phyloP scores from a whole-genome alignment of 2,797 vertebrate genomes.

The Chrysocyon brachyurus region DNA sequence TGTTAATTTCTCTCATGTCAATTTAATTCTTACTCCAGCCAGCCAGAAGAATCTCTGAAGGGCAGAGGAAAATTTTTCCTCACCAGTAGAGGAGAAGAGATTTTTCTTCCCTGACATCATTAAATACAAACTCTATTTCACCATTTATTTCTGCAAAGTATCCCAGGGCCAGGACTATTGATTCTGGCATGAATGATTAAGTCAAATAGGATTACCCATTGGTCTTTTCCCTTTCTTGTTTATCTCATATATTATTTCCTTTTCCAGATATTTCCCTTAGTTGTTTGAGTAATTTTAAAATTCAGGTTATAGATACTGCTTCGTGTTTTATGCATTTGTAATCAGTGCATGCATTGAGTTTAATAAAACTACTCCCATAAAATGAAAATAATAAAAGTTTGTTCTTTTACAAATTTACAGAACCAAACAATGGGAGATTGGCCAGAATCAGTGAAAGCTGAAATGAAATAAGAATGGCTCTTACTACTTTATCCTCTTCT shows the following conservation, averaged over 20 bases:
- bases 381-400: neutral
- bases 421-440: neutral
- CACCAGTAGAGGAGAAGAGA: neutral
- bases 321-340: neutral
- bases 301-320: neutral
- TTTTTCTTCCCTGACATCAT: neutral
- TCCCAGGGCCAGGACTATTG: neutral
- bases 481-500: neutral
- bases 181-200: neutral
- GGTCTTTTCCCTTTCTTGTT: neutral
- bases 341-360: neutral
- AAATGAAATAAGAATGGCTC: neutral
- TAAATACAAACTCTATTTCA: neutral
- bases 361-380: slow-evolving; percentile 10
- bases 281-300: neutral
- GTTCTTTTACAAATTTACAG: neutral
- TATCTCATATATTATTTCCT: neutral
- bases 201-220: neutral
- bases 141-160: neutral
- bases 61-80: neutral
- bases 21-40: neutral
- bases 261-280: neutral
- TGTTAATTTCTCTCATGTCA: neutral
- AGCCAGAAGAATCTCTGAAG: neutral
- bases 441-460: neutral